phyloP scores from a whole-genome alignment of 2,888 invertebrate species.

The Fragum whitleyi region DNA sequence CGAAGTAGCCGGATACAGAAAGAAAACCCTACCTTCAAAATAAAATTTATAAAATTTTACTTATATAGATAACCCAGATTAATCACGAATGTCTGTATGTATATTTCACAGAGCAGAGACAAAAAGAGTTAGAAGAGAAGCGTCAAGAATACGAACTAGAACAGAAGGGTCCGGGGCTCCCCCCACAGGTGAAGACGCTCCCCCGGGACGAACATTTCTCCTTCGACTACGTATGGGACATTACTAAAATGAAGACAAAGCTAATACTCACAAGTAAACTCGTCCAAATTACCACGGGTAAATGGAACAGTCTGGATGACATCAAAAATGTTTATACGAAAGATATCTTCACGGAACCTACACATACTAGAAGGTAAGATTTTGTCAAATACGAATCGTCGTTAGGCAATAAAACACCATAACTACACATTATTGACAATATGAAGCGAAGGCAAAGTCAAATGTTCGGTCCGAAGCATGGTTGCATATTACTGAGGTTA shows the following conservation, averaged over 20 bases:
- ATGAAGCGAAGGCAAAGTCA: too few species aligned
- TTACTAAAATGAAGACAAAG: conserved; percentile 38
- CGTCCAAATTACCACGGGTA: conserved; percentile 67
- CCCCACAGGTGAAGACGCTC: conserved; percentile 47
- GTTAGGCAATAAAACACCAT: not conserved
- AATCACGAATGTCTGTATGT: too few species aligned
- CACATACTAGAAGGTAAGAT: conserved; percentile 45
- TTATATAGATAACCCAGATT: too few species aligned
- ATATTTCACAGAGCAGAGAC: conserved; percentile 73
- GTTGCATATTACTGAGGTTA: too few species aligned
- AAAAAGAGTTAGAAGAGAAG: conserved; percentile 82
- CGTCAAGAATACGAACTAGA: conserved; percentile 56
- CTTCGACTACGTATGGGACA: conserved; percentile 49
- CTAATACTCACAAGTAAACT: conserved; percentile 52
- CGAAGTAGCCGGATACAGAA: too few species aligned
- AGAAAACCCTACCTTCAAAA: too few species aligned
- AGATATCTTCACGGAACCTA: conserved; percentile 60
- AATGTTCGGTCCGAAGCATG: not conserved
- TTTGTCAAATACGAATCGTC: not conserved
- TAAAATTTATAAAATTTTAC: too few species aligned
- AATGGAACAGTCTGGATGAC: conserved; percentile 81
- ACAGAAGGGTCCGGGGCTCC: conserved; percentile 44
- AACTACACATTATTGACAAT: not conserved
- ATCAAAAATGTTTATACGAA: conserved; percentile 78
- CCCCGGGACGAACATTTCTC: conserved; percentile 52